These are phyloP conservation scores for Tupaia chinensis DNA, from an alignment of 2,113 vertebrate genomes.

Conservation along the genomic window DNA sequence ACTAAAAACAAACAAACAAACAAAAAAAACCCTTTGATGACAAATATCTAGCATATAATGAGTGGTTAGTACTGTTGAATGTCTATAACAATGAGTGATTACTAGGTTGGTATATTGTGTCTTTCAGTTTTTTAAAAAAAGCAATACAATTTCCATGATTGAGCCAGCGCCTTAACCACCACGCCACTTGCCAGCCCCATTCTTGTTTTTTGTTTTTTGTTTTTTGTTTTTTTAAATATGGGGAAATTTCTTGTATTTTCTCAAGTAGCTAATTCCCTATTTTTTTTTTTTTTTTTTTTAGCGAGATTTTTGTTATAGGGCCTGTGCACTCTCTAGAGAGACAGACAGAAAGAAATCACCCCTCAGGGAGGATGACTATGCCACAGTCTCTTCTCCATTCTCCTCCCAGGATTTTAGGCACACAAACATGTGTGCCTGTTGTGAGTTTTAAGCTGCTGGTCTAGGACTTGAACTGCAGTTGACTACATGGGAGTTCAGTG, in stretches of 20 bases:
- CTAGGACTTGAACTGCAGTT: no score
- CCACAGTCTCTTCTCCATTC: no score
- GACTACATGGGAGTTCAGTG: no score
- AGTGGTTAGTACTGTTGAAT: constrained; percentile 2
- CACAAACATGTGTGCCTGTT: no score
- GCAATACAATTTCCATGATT: not conserved
- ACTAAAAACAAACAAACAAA: not conserved
- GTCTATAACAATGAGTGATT: constrained; percentile 26
- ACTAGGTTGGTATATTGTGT: not conserved
- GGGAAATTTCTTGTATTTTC: constrained; percentile 16
- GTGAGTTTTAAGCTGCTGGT: no score
- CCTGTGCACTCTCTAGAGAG: no score
- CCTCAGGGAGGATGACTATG: no score
- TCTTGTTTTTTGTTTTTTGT: constrained; percentile 2
- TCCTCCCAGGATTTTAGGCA: no score
- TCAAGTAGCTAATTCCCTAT: not conserved
- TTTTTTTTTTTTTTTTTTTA: not conserved
- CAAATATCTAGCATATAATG: not conserved
- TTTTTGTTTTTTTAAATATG: constrained; percentile 21
- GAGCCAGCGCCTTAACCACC: no score
- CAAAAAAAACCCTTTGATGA: not conserved
- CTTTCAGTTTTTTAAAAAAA: not conserved
- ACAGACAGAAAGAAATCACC: no score
- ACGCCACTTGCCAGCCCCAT: no score
- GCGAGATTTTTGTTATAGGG: no score